Evolutionary conservation across 2,888 invertebrate species (phyloP).

Genomic region (Scotopteryx bipunctaria): DNA sequence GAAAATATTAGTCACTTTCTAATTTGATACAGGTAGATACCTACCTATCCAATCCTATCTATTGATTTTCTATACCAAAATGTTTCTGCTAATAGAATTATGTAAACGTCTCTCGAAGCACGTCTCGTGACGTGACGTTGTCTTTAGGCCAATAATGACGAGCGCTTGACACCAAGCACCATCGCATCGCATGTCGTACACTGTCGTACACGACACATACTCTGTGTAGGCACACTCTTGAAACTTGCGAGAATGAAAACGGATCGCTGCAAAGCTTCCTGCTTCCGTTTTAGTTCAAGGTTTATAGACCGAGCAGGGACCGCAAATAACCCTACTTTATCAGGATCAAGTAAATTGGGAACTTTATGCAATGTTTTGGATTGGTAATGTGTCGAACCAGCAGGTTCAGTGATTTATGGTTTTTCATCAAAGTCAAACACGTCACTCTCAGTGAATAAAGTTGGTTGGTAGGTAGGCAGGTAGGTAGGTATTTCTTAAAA

Average conservation of each 20-base stretch:
- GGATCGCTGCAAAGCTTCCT: background rate
- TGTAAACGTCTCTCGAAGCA: background rate
- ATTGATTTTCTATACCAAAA: too few relatives aligned
- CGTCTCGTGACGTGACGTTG: background rate
- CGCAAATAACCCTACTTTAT: background rate
- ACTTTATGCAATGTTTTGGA: too few relatives aligned
- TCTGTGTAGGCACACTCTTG: background rate
- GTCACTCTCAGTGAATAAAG: too few relatives aligned
- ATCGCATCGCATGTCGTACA: background rate
- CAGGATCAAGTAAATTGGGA: too few relatives aligned
- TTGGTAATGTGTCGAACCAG: too few relatives aligned
- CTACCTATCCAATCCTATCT: background rate
- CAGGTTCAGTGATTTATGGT: too few relatives aligned
- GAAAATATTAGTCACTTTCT: too few relatives aligned
- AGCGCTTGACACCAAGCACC: background rate
- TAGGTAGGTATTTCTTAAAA: background rate
- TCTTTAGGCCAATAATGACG: background rate
- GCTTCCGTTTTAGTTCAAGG: too few relatives aligned
- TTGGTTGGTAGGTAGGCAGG: too few relatives aligned
- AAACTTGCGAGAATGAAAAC: background rate
- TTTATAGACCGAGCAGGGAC: background rate
- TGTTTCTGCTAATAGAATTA: background rate
- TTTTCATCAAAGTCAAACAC: too few relatives aligned
- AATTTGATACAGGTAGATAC: background rate
- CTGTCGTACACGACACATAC: background rate